Conservation (phyloP, 2,113 vertebrate genomes). For the Indicator maculatus region DNA sequence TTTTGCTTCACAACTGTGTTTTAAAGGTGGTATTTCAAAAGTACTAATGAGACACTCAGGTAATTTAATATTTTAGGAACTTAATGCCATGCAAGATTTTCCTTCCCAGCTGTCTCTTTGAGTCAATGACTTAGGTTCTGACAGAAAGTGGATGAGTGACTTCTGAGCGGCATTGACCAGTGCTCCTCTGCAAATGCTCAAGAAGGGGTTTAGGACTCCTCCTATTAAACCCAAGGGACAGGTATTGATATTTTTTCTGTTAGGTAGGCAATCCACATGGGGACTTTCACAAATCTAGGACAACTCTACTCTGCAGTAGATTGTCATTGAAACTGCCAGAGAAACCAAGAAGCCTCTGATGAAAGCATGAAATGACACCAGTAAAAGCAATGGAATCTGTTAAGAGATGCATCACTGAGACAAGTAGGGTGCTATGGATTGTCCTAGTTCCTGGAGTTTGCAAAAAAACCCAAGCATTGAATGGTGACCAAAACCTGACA, state of each 20-base stretch:
- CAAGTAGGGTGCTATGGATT: not conserved
- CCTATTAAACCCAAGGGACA: not conserved
- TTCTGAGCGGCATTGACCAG: not conserved
- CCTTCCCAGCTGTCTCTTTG: not conserved
- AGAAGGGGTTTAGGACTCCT: not conserved
- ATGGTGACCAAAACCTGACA: not conserved
- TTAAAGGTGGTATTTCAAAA: not conserved
- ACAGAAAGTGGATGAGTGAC: not conserved
- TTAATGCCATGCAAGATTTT: not conserved
- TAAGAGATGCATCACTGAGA: not conserved
- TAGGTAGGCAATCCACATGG: not conserved
- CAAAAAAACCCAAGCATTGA: not conserved
- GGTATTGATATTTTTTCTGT: not conserved
- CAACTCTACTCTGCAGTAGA: not conserved
- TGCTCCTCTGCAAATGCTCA: not conserved
- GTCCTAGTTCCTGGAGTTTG: not conserved
- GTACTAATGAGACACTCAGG: not conserved
- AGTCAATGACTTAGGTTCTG: not conserved
- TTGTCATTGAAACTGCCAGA: not conserved
- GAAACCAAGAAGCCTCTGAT: not conserved
- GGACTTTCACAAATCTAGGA: not conserved
- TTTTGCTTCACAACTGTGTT: not conserved
- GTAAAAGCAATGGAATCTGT: not conserved
- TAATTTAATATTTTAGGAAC: not conserved
- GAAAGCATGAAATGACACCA: not conserved